Base-by-base conservation (phyloP, 2,113 vertebrate genomes). In the Phycodurus eques region DNA sequence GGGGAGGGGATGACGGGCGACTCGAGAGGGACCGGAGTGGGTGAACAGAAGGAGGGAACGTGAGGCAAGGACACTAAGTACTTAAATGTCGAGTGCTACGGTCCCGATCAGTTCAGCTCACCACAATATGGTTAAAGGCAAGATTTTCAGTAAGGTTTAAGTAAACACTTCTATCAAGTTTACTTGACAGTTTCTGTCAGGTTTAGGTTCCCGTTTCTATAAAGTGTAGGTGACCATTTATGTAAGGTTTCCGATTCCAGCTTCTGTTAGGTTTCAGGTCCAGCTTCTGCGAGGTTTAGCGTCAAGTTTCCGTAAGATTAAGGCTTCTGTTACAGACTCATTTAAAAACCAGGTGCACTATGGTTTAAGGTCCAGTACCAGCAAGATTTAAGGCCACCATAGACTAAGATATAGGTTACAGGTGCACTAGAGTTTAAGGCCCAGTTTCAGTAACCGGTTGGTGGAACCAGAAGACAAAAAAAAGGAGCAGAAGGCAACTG, bases 1-100 rank as follows among this genome's bases (percentile, higher is more conserved):
- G 35, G 70, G 49, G 70, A 47, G 44, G 59, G 73, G 82, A 31
- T 33, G 72, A 78, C 68, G 43, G 61, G 42, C 33, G 59, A 79
- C 73, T 72, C 14, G 0, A 71, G 74, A 65, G 59, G 75, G 61
- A 67, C 33, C 6, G 42, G 65, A 53, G 67, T n/a, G 72, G 51
- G 22, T 5, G 54, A 59, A 49, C 39, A 49, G 47, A 31, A 68
- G 33, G 59, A 46, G 27, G 63, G 47, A 62, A 67, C 17, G 27
- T 73, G 56, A 75, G 49, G 67, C 73, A 31, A 74, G 59, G 44
- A 31, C 12, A 57, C 27, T 20, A 12, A n/a, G 20, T 31, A 12
- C 5, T 59, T 22, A 15, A 61, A 61, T 35, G 31, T 61, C 31
- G 15, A 35, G 31, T 14, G 17, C 59, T 8, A 17, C 2, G 31